Percentiles rank a stretch among this genome's conserved stretches.
phyloP scores from a whole-genome alignment of 1,140 invertebrate genomes.

The Heliconius hermathena region DNA sequence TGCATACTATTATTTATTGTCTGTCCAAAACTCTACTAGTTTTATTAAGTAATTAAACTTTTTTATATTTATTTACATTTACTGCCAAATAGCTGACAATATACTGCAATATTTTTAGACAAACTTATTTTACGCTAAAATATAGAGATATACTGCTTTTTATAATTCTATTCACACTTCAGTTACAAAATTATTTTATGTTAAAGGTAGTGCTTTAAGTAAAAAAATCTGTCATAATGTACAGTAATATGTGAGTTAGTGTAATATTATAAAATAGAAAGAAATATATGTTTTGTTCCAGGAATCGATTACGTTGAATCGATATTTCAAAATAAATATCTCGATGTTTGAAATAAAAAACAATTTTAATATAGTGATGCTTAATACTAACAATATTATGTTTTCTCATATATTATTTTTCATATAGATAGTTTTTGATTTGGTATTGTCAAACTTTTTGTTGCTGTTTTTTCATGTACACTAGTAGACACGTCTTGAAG shows the following conservation, averaged over 20 bases:
- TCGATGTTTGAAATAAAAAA: background rate
- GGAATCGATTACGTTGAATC: background rate
- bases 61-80: constrained; percentile 29
- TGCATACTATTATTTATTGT: constrained; percentile 15
- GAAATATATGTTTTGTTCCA: background rate
- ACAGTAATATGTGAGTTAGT: background rate
- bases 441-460: background rate
- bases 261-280: background rate
- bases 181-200: background rate
- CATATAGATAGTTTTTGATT: background rate
- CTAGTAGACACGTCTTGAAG: constrained; percentile 20
- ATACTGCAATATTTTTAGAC: constrained; percentile 40
- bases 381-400: background rate
- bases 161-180: constrained; percentile 8
- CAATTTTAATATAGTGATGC: background rate
- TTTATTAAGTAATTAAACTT: constrained; percentile 27
- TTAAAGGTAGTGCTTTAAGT: background rate
- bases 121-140: constrained; percentile 34
- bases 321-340: background rate
- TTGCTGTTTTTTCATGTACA: constrained; percentile 11
- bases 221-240: background rate
- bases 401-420: background rate
- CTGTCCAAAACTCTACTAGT: constrained; percentile 3
- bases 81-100: constrained; percentile 40
- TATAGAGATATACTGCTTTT: background rate